Conservation (phyloP, 1,140 invertebrate genomes). For the Chelonus insularis region DNA sequence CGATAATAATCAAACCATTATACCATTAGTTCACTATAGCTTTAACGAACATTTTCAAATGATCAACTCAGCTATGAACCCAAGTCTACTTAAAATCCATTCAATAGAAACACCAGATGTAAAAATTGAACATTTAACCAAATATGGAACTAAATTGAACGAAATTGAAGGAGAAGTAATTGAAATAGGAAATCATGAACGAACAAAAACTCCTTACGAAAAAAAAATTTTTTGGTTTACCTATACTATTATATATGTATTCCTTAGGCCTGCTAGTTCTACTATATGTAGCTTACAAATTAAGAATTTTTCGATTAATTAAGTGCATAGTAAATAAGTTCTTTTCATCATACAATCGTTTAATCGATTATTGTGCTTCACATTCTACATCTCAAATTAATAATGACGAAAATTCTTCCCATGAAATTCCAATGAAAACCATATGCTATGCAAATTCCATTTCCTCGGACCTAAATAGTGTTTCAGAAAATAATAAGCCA, state of each 20-base stretch:
- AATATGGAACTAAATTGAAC: not conserved
- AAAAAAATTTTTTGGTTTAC: not conserved
- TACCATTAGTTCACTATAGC: not conserved
- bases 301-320: too few relatives aligned
- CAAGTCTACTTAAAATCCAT: conserved; percentile 7
- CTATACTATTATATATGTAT: not conserved
- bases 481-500: too few relatives aligned
- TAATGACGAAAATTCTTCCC: too few relatives aligned
- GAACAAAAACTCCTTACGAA: conserved; percentile 8
- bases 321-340: too few relatives aligned
- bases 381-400: too few relatives aligned
- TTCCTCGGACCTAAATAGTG: too few relatives aligned
- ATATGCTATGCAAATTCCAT: too few relatives aligned
- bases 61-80: not conserved
- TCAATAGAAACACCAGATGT: not conserved
- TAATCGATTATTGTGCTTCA: too few relatives aligned
- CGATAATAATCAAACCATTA: not conserved
- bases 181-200: conserved; percentile 7
- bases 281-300: too few relatives aligned
- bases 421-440: too few relatives aligned
- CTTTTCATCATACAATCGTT: too few relatives aligned
- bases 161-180: not conserved
- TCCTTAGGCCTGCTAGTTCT: too few relatives aligned
- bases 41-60: conserved; percentile 3
- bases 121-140: conserved; percentile 7